Conservation (phyloP, 2,888 invertebrate genomes). For the Galerucella pusilla region DNA sequence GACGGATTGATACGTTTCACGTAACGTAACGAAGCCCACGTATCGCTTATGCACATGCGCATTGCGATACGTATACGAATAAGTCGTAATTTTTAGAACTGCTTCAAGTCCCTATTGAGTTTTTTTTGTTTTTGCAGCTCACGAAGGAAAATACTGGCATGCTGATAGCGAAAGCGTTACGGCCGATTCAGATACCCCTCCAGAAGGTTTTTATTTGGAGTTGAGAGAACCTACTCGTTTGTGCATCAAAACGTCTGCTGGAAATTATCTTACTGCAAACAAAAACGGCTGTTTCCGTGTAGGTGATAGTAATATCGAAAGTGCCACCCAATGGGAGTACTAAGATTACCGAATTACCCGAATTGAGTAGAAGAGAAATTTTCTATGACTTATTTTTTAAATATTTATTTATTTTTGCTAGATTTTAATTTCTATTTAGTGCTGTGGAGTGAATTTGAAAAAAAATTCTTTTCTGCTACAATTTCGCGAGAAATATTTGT, state of each 20-base stretch:
- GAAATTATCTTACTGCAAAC: slow-evolving; percentile 86
- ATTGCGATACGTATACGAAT: too few species aligned
- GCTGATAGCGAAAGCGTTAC: slow-evolving; percentile 88
- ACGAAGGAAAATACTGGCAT: slow-evolving; percentile 95
- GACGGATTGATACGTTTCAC: too few species aligned
- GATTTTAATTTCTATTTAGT: background rate
- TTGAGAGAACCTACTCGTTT: slow-evolving; percentile 92
- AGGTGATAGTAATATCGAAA: slow-evolving; percentile 79
- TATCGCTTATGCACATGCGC: too few species aligned
- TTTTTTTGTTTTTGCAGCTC: slow-evolving; percentile 72
- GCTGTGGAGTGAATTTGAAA: slow-evolving; percentile 8
- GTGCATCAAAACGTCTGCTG: slow-evolving; percentile 83
- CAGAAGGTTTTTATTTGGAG: slow-evolving; percentile 91
- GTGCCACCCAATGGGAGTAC: slow-evolving; percentile 95
- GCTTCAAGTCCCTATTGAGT: too few species aligned
- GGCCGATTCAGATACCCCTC: slow-evolving; percentile 81
- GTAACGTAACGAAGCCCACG: too few species aligned
- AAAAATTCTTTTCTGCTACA: slow-evolving; percentile 25
- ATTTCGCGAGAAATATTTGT: slow-evolving; percentile 38
- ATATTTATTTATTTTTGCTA: slow-evolving; percentile 11
- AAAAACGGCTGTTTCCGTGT: slow-evolving; percentile 93
- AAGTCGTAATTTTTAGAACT: too few species aligned
- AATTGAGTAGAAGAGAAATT: background rate
- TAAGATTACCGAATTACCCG: slow-evolving; percentile 65
- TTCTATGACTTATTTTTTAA: background rate